Evolutionary conservation across 2,888 invertebrate species (phyloP).

Genomic region (Tetramorium bicarinatum): DNA sequence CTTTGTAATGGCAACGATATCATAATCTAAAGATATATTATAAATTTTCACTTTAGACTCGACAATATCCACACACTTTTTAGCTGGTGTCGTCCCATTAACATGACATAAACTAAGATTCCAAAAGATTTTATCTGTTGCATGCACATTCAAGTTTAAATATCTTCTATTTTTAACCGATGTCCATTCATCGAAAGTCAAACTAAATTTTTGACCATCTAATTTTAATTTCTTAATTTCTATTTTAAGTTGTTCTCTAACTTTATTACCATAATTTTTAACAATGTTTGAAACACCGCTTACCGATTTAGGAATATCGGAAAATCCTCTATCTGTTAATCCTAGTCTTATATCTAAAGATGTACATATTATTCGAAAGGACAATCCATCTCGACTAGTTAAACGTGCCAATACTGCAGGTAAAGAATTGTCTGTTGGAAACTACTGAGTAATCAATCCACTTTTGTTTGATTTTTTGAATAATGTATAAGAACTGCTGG

Average conservation of each 20-base stretch:
- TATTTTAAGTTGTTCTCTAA: slow-evolving; percentile 13
- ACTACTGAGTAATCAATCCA: not conserved
- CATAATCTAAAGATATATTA: slow-evolving; percentile 1
- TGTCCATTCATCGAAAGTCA: not conserved
- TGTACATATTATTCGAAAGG: not conserved
- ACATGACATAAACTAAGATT: not conserved
- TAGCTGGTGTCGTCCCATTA: not conserved
- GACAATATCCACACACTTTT: not conserved
- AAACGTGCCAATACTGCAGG: slow-evolving; percentile 4
- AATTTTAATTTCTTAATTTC: slow-evolving; percentile 1
- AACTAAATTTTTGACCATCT: not conserved
- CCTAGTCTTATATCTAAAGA: slow-evolving; percentile 5
- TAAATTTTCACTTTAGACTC: not conserved
- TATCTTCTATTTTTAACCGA: not conserved
- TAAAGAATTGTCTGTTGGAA: slow-evolving; percentile 1
- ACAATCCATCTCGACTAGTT: not conserved
- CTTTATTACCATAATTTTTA: slow-evolving; percentile 3
- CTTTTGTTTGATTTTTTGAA: not conserved
- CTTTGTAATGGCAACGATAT: not conserved
- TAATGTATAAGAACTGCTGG: not conserved
- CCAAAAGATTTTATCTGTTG: not conserved
- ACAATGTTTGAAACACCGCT: not conserved
- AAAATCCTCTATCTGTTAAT: slow-evolving; percentile 5
- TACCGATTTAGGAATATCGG: not conserved
- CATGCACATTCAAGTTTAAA: not conserved